phyloP scores from a whole-genome alignment of 2,888 invertebrate species.

The Caenorhabditis becei region DNA sequence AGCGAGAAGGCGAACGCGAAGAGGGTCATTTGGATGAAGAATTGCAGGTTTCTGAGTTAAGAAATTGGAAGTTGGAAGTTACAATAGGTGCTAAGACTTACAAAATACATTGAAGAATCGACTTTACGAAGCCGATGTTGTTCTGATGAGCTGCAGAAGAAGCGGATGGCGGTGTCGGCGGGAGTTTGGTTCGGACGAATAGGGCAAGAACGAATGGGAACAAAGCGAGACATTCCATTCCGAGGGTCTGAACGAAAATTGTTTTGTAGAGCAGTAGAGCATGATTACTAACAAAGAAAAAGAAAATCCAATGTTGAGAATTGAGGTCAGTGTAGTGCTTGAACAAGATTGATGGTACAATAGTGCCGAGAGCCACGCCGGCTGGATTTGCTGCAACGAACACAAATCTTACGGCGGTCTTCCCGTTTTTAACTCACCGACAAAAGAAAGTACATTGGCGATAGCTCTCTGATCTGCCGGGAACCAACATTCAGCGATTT shows the following conservation, averaged over 20 bases:
- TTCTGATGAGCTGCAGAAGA: slow-evolving; percentile 73
- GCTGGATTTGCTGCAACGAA: slow-evolving; percentile 77
- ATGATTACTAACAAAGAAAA: slow-evolving; percentile 51
- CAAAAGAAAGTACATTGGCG: slow-evolving; percentile 79
- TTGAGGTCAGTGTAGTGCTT: slow-evolving; percentile 19
- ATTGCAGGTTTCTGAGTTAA: slow-evolving; percentile 65
- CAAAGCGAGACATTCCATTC: slow-evolving; percentile 60
- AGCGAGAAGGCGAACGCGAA: slow-evolving; percentile 76
- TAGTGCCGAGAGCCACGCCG: slow-evolving; percentile 77
- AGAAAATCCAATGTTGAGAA: slow-evolving; percentile 46
- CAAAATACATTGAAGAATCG: slow-evolving; percentile 59
- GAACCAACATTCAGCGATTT: slow-evolving; percentile 81
- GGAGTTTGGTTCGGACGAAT: slow-evolving; percentile 59
- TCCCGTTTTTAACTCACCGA: slow-evolving; percentile 61
- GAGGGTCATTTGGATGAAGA: slow-evolving; percentile 76
- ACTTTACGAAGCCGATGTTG: slow-evolving; percentile 62
- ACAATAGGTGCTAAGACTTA: not conserved
- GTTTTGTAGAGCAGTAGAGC: too few relatives aligned
- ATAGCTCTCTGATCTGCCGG: slow-evolving; percentile 77
- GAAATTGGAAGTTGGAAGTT: not conserved
- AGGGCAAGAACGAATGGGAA: slow-evolving; percentile 62
- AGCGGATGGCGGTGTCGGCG: slow-evolving; percentile 79
- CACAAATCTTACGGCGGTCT: not conserved
- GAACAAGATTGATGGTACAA: slow-evolving; percentile 73
- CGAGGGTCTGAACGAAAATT: slow-evolving; percentile 67